These are phyloP conservation scores for Spodoptera exigua DNA, from an alignment of 2,888 invertebrate species.

Conservation along the genomic window DNA sequence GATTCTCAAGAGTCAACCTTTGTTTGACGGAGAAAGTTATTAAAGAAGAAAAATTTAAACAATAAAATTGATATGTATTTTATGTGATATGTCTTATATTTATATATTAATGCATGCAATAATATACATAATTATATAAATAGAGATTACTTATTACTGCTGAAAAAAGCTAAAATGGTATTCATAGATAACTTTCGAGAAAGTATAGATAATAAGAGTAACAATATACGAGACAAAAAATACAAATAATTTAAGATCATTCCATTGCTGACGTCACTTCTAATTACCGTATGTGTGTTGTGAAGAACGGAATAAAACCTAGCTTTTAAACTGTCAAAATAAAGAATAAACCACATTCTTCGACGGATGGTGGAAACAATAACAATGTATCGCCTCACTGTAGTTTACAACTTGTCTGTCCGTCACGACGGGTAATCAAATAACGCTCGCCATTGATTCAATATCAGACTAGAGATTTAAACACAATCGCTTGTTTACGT, in stretches of 20 bases:
- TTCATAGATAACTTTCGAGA: no score
- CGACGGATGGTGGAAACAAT: slow-evolving; percentile 34
- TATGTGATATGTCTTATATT: no score
- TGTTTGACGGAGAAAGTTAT: no score
- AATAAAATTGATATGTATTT: no score
- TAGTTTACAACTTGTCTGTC: slow-evolving; percentile 41
- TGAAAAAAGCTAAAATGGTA: no score
- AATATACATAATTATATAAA: no score
- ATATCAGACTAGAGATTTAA: background rate
- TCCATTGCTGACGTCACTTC: slow-evolving; percentile 17
- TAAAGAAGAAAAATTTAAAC: no score
- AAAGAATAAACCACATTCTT: slow-evolving; percentile 35
- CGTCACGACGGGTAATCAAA: slow-evolving; percentile 40
- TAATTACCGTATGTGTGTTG: slow-evolving; percentile 10
- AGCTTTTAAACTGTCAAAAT: slow-evolving; percentile 56
- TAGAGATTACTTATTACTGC: no score
- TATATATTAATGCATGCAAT: no score
- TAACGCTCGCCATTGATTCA: slow-evolving; percentile 30
- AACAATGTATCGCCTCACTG: slow-evolving; percentile 29
- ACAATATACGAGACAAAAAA: no score
- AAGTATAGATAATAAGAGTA: no score
- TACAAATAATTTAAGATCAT: slow-evolving; percentile 15
- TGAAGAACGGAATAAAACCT: slow-evolving; percentile 22
- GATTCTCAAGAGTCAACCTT: no score
- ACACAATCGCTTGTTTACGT: background rate